Conservation (phyloP, 1,140 invertebrate genomes). For the Atta colombica region DNA sequence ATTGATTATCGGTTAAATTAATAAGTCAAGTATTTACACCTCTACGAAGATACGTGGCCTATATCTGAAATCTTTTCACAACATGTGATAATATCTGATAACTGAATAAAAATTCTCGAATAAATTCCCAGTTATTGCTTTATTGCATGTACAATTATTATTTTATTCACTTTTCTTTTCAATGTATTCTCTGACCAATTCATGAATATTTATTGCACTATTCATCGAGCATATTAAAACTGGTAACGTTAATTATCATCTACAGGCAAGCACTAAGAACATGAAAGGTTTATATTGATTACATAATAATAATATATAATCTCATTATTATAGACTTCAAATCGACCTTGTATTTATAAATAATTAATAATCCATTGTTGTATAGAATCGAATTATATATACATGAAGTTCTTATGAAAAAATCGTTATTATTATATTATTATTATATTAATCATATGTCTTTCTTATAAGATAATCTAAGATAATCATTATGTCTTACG, state of each 20-base stretch:
- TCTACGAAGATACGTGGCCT: slow-evolving; percentile 18
- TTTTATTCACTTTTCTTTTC: slow-evolving; percentile 12
- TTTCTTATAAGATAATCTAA: not conserved
- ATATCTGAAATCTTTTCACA: slow-evolving; percentile 47
- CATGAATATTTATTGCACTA: slow-evolving; percentile 12
- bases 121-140: not conserved
- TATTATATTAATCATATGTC: slow-evolving; percentile 34
- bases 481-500: not conserved
- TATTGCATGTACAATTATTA: not conserved
- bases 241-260: not conserved
- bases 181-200: not conserved
- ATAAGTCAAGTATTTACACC: slow-evolving; percentile 49
- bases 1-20: slow-evolving; percentile 50
- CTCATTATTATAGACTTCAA: slow-evolving; percentile 13
- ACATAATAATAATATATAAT: not conserved
- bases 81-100: slow-evolving; percentile 46
- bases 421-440: not conserved
- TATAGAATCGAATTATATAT: not conserved
- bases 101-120: slow-evolving; percentile 23
- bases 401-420: not conserved
- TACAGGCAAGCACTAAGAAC: not conserved
- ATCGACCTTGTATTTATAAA: not conserved
- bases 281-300: not conserved
- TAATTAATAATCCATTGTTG: not conserved
- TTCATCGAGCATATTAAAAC: not conserved